Percentiles rank a stretch among this genome's conserved stretches.
Evolutionary conservation across 2,113 vertebrate genomes (phyloP).

Genomic region (Pavo muticus): DNA sequence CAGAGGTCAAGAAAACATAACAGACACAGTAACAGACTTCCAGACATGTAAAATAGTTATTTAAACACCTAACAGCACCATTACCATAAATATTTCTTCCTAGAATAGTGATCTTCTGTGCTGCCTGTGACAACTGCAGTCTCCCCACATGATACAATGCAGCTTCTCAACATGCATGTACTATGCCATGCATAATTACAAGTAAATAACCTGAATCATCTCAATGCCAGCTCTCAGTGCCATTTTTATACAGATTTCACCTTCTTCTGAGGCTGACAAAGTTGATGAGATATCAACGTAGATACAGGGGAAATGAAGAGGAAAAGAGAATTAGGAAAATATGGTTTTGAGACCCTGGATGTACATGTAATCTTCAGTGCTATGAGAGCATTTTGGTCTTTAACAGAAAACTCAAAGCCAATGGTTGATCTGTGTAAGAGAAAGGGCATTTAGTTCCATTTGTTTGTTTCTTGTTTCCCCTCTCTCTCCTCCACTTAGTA

Average conservation of each 20-base stretch:
- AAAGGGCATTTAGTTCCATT: background rate
- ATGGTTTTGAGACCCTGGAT: background rate
- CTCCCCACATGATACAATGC: background rate
- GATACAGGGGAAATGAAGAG: background rate
- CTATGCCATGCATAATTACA: background rate
- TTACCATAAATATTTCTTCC: background rate
- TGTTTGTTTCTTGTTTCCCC: background rate
- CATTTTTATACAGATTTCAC: constrained; percentile 3
- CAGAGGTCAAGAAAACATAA: background rate
- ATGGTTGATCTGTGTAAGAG: background rate
- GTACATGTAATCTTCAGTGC: background rate
- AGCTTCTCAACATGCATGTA: background rate
- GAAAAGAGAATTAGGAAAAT: background rate
- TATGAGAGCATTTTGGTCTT: background rate
- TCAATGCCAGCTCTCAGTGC: background rate
- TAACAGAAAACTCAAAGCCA: background rate
- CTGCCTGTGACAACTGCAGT: background rate
- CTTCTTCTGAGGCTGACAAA: background rate
- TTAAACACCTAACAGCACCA: background rate
- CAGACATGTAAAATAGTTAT: background rate
- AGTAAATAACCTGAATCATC: background rate
- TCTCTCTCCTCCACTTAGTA: background rate
- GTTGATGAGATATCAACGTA: background rate
- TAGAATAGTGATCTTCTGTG: background rate
- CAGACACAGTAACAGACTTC: background rate